Conservation (phyloP, 2,797 vertebrate genomes). For the Falco biarmicus region DNA sequence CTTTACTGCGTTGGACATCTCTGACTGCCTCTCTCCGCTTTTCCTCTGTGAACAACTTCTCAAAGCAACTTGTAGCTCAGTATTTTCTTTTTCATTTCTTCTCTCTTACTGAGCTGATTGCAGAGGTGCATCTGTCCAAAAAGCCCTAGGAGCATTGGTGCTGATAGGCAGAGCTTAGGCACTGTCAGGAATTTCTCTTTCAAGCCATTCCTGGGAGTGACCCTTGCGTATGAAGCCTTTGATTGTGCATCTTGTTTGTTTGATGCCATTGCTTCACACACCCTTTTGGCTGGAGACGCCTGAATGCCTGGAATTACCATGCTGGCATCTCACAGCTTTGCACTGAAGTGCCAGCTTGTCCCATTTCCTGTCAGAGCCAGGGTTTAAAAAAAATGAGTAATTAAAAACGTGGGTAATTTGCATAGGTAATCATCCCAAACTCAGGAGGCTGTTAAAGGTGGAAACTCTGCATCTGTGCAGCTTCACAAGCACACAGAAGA, state of each 20-base stretch:
- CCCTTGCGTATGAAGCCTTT: neutral
- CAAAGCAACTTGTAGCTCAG: neutral
- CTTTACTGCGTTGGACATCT: conserved; percentile 37
- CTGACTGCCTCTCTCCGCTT: conserved; percentile 22
- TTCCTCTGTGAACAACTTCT: conserved; percentile 49
- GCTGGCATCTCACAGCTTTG: neutral
- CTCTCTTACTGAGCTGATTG: neutral
- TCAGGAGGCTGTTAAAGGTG: neutral
- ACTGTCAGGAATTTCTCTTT: neutral
- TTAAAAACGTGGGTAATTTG: neutral
- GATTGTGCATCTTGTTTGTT: neutral
- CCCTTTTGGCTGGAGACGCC: neutral
- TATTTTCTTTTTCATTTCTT: neutral
- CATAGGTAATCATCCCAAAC: neutral
- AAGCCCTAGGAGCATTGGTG: rapidly evolving
- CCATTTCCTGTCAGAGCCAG: neutral
- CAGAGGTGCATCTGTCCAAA: neutral
- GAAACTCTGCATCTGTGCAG: neutral
- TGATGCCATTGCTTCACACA: neutral
- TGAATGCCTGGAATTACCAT: neutral
- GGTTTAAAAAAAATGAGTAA: neutral
- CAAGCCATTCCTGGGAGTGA: neutral
- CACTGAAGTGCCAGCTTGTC: neutral
- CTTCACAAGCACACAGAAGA: neutral
- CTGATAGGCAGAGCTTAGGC: neutral